Evolutionary conservation across 2,888 invertebrate genomes (phyloP), one percentile per base, ranked within the genome.

Genomic region (Troides aeacus): DNA sequence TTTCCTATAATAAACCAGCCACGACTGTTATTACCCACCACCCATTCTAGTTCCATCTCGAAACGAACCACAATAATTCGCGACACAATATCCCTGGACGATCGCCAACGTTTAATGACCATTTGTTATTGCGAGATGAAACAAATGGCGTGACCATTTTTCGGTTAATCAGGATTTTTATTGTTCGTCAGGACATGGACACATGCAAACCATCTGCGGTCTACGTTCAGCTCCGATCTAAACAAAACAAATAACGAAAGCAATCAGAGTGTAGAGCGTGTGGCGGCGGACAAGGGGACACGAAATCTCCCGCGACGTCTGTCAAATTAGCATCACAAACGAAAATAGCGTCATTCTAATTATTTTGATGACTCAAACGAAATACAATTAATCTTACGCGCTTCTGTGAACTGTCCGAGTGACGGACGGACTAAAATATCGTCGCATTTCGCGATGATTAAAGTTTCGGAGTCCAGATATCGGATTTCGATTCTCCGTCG

Each of bases 291-390:
- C 86, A 87, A 89, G 85, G 85, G 85, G 81, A 87, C 83, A 84
- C 79, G 83, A 87, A 88, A 87, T 91, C 91, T 90, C 92, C 92
- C 92, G 90, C 92, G 90, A 90, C 92, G 92, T 88, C 89, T 92
- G 92, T 92, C 92, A 92, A 91, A 92, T 92, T 92, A 92, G 89
- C 90, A 91, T 90, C 91, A 88, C 85, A 88, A 87, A 90, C 92
- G 86, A 90, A 90, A 92, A 92, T 92, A 92, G 91, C 92, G 89
- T 90, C 89, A 92, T 92, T 92, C 92, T 92, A 92, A 92, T 92
- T 92, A 92, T 92, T 92, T 92, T 92, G 92, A 92, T 92, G 92
- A 92, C 89, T 92, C 92, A 92, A 91, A 87, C 85, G 90, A 89
- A 91, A 92, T 91, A 92, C 92, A 92, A 92, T 92, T 91, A 92